Percentiles rank a stretch among this genome's conserved stretches.
Conservation (phyloP, 1,140 invertebrate genomes). For the Hyposmocoma kahamanoa region DNA sequence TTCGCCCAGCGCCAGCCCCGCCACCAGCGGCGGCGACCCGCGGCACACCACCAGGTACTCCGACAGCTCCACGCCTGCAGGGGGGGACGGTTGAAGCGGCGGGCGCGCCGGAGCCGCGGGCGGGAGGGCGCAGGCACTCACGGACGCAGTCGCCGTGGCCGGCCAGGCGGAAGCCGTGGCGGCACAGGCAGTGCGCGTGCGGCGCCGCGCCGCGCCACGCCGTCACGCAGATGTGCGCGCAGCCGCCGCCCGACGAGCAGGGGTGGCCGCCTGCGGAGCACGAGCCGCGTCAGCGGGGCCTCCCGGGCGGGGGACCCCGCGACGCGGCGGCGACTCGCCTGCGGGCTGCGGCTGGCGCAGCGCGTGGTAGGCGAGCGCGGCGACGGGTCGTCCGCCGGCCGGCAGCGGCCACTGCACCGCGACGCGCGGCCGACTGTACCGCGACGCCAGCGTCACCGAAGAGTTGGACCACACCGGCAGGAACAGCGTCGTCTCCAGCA, state of each 20-base stretch:
- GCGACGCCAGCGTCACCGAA: conserved; percentile 69
- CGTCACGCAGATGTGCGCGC: conserved; percentile 81
- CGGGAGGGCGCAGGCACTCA: no score
- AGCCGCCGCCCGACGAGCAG: conserved; percentile 80
- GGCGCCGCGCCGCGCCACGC: conserved; percentile 39
- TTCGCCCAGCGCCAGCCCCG: conserved; percentile 25
- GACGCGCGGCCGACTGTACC: conserved; percentile 5
- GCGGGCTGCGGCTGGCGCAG: conserved; percentile 84
- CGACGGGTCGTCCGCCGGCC: conserved; percentile 74
- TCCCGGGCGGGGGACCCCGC: no score
- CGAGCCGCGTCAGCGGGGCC: neutral
- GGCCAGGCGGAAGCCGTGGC: conserved; percentile 78
- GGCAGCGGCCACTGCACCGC: conserved; percentile 18
- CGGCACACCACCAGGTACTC: conserved; percentile 46
- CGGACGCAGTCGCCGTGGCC: conserved; percentile 76
- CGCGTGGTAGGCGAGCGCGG: conserved; percentile 82
- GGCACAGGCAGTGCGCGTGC: conserved; percentile 80
- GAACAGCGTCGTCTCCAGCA: conserved; percentile 81
- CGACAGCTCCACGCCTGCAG: conserved; percentile 13
- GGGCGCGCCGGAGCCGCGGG: no score
- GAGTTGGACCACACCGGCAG: conserved; percentile 80
- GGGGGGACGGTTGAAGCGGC: no score
- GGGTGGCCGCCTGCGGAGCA: conserved; percentile 77
- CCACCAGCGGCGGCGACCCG: conserved; percentile 43
- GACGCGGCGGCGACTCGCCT: conserved; percentile 47